phyloP scores from a whole-genome alignment of 2,113 vertebrate species.

The Tangachromis dhanisi region DNA sequence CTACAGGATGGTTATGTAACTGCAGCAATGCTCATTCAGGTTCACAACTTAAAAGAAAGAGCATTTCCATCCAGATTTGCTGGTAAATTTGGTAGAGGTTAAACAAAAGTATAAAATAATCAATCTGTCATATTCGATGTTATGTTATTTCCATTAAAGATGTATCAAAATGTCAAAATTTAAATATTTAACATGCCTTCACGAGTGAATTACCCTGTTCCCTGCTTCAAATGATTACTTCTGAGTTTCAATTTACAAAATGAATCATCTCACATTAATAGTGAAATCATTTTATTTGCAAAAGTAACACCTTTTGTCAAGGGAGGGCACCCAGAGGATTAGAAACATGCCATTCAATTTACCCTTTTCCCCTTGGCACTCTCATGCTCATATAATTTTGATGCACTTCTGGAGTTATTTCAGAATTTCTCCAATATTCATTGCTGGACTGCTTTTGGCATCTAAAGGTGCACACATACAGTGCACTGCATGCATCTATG shows the following conservation, averaged over 20 bases:
- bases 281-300: background rate
- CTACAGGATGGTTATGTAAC: constrained; percentile 59
- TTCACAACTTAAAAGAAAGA: background rate
- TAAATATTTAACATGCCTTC: background rate
- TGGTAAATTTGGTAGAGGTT: background rate
- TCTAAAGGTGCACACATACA: background rate
- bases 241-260: background rate
- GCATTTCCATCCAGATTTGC: background rate
- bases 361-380: background rate
- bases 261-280: background rate
- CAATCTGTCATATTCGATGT: background rate
- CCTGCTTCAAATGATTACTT: background rate
- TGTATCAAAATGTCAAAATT: background rate
- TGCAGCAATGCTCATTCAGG: constrained; percentile 10
- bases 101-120: background rate
- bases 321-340: background rate
- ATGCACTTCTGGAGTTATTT: background rate
- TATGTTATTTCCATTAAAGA: background rate
- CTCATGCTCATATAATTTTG: background rate
- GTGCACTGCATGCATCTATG: background rate
- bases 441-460: background rate
- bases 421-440: background rate
- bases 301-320: background rate
- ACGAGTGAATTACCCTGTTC: background rate
- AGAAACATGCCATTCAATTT: background rate